phyloP scores from a whole-genome alignment of 2,888 invertebrate genomes.

The Bugulina stolonifera region DNA sequence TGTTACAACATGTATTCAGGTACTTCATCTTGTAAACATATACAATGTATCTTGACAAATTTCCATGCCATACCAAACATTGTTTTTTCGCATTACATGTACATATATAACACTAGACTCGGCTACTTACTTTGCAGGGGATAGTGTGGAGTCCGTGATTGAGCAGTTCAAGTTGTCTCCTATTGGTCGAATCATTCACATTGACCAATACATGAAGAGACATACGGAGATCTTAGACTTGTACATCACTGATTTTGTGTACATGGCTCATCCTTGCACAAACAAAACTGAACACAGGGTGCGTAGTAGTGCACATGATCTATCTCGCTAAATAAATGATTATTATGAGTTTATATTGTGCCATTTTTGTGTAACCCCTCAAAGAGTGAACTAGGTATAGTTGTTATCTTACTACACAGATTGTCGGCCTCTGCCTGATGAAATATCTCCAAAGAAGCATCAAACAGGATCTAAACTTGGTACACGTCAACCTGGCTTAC shows the following conservation, averaged over 20 bases:
- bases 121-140: too few species aligned
- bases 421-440: background rate
- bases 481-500: slow-evolving; percentile 4
- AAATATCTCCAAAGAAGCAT: background rate
- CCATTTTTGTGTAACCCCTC: too few species aligned
- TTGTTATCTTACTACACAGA: background rate
- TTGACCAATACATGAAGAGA: background rate
- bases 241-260: background rate
- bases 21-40: too few species aligned
- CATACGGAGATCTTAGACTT: background rate
- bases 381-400: too few species aligned
- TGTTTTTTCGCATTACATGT: too few species aligned
- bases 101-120: too few species aligned
- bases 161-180: slow-evolving; percentile 11
- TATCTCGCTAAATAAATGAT: background rate
- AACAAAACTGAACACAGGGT: background rate
- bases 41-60: too few species aligned
- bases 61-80: too few species aligned
- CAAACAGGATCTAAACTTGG: background rate
- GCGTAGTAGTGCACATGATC: too few species aligned
- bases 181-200: background rate
- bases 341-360: too few species aligned
- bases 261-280: slow-evolving; percentile 11
- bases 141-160: background rate
- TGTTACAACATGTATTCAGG: too few species aligned